Conservation (phyloP, 2,888 invertebrate species). For the Parascotia fuliginaria region DNA sequence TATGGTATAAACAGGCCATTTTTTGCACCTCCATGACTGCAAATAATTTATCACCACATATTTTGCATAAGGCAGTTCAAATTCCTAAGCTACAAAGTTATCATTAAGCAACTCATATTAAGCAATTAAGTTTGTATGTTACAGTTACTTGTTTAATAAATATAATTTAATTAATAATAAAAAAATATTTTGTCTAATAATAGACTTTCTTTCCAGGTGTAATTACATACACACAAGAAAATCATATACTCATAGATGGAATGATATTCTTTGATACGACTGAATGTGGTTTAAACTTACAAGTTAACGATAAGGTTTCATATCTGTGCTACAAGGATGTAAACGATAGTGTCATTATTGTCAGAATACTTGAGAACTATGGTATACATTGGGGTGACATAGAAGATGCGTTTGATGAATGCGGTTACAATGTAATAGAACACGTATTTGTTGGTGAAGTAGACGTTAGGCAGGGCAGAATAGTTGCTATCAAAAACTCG, state of each 20-base stretch:
- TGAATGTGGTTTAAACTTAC: slow-evolving; percentile 61
- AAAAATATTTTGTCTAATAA: too few species aligned
- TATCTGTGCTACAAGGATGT: slow-evolving; percentile 84
- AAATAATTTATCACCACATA: too few species aligned
- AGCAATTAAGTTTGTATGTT: too few species aligned
- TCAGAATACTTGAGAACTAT: slow-evolving; percentile 84
- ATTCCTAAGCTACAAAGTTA: too few species aligned
- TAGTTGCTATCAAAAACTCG: slow-evolving; percentile 79
- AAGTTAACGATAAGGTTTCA: slow-evolving; percentile 82
- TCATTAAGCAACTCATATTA: too few species aligned
- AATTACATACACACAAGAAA: slow-evolving; percentile 83
- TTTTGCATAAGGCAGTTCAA: too few species aligned
- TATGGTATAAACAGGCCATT: too few species aligned
- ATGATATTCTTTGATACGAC: slow-evolving; percentile 81
- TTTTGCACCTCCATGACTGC: too few species aligned
- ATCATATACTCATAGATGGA: slow-evolving; percentile 87
- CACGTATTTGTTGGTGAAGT: slow-evolving; percentile 73
- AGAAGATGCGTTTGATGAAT: slow-evolving; percentile 63
- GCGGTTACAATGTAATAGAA: slow-evolving; percentile 59
- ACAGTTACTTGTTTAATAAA: too few species aligned
- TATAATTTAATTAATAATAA: too few species aligned
- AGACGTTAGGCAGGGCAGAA: slow-evolving; percentile 59
- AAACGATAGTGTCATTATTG: slow-evolving; percentile 78
- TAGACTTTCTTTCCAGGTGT: slow-evolving; percentile 67
- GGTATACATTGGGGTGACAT: slow-evolving; percentile 81